Base-by-base conservation (phyloP, 2,113 vertebrate genomes). In the Cyprinodon variegatus region DNA sequence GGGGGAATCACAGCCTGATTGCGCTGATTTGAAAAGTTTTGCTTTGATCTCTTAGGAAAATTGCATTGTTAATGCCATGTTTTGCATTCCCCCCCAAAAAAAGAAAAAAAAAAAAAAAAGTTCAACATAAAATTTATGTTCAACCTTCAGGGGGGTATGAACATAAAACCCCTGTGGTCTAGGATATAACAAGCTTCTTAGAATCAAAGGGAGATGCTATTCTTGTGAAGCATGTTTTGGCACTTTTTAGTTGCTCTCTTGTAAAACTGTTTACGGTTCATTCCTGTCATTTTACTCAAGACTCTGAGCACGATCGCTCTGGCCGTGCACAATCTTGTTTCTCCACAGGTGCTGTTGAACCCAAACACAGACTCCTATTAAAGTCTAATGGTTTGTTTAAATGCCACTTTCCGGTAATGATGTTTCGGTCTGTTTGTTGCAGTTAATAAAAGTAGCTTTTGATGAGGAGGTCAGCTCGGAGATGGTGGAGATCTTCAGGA, bases 401-500 rank as follows among this genome's bases (percentile, higher is more conserved):
- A 9, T 71, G 57, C 48, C 29, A 29, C 66, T 4, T 14, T 76
- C 68, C 14, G 60, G 60, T 70, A 11, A 45, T 43, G 4, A 0
- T 7, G 80, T 57, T 68, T 3, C 11, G 9, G 36, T 0, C 6
- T 60, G 15, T 90, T 75, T 70, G 77, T 71, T 82, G 12, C 86
- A 99, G 98, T 82, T 99, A 84, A 97, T 99, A 91, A 99, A 98
- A 91, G 97, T 99, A 83, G 97, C 97, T 10, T 99, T 99, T 92
- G 98, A 99, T 84, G 98, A 98, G 89, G 98, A 99, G 94, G 98
- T 99, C 62, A 97, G 95, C 82, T 95, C 96, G 0, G 98, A 99
- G 93, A 96, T 95, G 90, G 97, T 99, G 78, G 98, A 99, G 91
- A 95, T 98, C 91, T 99, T 99, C 93, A 96, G 96, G 91, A 99